phyloP scores from a whole-genome alignment of 1,140 invertebrate species.

The Caenorhabditis inopinata region DNA sequence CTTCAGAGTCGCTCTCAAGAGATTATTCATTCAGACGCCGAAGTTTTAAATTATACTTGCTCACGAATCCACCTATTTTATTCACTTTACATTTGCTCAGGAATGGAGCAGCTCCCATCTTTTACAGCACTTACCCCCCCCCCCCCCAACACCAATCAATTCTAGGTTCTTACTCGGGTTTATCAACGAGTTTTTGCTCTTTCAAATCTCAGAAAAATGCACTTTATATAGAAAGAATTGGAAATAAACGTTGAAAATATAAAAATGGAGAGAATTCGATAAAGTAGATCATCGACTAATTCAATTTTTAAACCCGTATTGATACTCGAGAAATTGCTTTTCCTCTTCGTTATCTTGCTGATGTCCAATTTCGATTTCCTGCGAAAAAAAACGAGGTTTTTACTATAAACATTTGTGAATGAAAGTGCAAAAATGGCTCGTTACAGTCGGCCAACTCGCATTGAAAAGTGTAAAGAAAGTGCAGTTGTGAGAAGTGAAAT shows the following conservation, averaged over 20 bases:
- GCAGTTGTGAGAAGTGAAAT: too few relatives aligned
- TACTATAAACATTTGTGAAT: neutral
- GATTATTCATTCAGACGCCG: constrained; percentile 14
- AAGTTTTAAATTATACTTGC: too few relatives aligned
- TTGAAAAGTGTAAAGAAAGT: too few relatives aligned
- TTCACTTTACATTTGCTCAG: too few relatives aligned
- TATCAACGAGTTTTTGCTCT: constrained; percentile 1
- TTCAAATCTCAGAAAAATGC: constrained; percentile 10
- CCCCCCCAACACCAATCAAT: too few relatives aligned
- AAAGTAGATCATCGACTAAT: neutral
- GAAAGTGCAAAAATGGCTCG: neutral
- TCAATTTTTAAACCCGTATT: constrained; percentile 48
- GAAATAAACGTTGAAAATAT: too few relatives aligned
- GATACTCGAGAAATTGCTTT: constrained; percentile 49
- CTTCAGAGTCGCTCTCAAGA: constrained; percentile 11
- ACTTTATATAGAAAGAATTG: neutral
- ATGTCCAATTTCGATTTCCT: constrained; percentile 55
- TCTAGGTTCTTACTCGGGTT: neutral
- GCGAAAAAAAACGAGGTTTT: neutral
- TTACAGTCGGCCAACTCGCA: too few relatives aligned
- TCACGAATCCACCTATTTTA: too few relatives aligned
- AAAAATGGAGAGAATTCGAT: neutral
- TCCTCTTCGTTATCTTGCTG: constrained; percentile 47
- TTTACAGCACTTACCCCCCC: neutral
- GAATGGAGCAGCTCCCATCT: neutral